Conservation (phyloP, 2,113 vertebrate genomes). For the Falcunculus frontatus region DNA sequence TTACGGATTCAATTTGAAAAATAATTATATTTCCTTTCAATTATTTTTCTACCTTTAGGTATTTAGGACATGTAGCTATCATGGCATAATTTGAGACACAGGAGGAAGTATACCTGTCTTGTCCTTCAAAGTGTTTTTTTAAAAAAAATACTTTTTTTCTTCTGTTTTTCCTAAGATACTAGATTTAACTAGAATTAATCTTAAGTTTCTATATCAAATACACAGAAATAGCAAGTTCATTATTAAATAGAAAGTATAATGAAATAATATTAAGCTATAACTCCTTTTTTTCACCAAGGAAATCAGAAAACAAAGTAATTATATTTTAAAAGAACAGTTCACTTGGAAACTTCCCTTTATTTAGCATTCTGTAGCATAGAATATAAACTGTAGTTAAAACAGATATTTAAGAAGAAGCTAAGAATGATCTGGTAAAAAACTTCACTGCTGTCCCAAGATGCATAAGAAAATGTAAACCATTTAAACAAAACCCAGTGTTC, state of each 20-base stretch:
- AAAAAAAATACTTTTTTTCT: neutral
- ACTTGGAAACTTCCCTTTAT: neutral
- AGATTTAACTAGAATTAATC: neutral
- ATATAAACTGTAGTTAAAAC: neutral
- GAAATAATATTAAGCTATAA: neutral
- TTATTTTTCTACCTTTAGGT: neutral
- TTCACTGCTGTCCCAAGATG: neutral
- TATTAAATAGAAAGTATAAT: neutral
- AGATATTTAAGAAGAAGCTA: neutral
- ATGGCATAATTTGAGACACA: neutral
- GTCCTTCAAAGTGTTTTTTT: neutral
- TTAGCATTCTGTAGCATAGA: neutral
- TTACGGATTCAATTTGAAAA: neutral
- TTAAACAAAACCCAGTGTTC: neutral
- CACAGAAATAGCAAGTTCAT: neutral
- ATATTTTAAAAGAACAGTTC: neutral
- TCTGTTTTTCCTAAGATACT: neutral
- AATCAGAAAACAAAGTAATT: neutral
- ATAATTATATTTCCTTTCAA: neutral
- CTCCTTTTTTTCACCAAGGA: neutral
- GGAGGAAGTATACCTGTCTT: neutral
- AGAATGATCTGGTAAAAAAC: neutral
- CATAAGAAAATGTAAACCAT: neutral
- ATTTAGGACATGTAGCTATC: neutral
- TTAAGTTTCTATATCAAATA: neutral